Conservation (phyloP, 1,140 invertebrate species). For the Sarcophaga peregrina region DNA sequence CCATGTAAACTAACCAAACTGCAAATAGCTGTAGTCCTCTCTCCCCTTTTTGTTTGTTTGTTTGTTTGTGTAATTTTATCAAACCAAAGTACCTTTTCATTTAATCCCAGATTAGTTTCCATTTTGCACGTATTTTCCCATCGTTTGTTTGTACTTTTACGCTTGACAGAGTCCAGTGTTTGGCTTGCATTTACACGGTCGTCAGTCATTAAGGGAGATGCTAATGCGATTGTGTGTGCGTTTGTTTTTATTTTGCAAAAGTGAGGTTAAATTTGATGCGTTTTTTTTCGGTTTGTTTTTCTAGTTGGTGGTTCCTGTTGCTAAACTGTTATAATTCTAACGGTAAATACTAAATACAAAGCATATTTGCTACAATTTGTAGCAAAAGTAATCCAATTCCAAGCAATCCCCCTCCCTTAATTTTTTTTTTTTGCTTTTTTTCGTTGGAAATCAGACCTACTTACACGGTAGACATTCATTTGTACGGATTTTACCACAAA, state of each 20-base stretch:
- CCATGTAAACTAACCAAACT: too few relatives aligned
- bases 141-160: too few relatives aligned
- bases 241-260: background rate
- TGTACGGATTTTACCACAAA: background rate
- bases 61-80: too few relatives aligned
- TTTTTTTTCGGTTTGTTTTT: background rate
- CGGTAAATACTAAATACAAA: slow-evolving; percentile 16
- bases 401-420: background rate
- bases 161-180: too few relatives aligned
- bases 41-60: too few relatives aligned
- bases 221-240: background rate
- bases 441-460: background rate
- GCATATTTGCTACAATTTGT: background rate
- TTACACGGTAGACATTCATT: background rate
- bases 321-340: slow-evolving; percentile 33
- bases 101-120: too few relatives aligned
- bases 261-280: slow-evolving; percentile 2
- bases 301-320: background rate
- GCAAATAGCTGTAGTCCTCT: too few relatives aligned
- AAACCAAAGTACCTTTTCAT: too few relatives aligned
- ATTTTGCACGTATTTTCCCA: too few relatives aligned
- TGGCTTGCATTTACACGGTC: too few relatives aligned
- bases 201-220: too few relatives aligned
- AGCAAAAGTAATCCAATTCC: background rate
- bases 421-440: background rate